A percentile compares a stretch with the other conserved stretches of the same genome.
Conservation (phyloP, 2,888 invertebrate species). For the Ceramica pisi region DNA sequence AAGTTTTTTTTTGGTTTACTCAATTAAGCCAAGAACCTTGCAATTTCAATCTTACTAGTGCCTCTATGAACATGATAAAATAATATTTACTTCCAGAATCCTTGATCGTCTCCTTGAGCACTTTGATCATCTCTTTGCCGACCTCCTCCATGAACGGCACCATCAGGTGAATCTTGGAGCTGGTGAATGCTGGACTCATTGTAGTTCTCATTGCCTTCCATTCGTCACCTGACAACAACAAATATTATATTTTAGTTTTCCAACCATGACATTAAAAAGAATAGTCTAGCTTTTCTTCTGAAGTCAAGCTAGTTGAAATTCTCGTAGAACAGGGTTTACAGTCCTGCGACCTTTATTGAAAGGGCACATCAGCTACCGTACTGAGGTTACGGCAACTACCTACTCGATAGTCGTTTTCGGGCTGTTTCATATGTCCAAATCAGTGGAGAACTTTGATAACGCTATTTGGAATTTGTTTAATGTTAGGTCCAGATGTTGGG, state of each 20-base stretch:
- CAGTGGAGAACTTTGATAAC: no score
- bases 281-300: no score
- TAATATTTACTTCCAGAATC: conserved; percentile 58
- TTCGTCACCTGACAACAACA: conserved; percentile 75
- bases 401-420: no score
- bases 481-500: no score
- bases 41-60: neutral
- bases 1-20: neutral
- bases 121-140: conserved; percentile 74
- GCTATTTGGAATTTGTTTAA: no score
- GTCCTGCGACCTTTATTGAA: no score
- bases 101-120: conserved; percentile 68
- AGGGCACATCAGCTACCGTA: no score
- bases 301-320: no score
- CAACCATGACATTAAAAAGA: neutral
- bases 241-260: no score
- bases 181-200: conserved; percentile 87
- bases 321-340: no score
- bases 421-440: no score
- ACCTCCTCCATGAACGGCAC: conserved; percentile 82
- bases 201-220: conserved; percentile 83
- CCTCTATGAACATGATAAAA: neutral
- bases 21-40: neutral
- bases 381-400: no score
- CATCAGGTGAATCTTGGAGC: conserved; percentile 86